Evolutionary conservation across 2,888 invertebrate species (phyloP).

Genomic region (Eumacrocentrus americanus): DNA sequence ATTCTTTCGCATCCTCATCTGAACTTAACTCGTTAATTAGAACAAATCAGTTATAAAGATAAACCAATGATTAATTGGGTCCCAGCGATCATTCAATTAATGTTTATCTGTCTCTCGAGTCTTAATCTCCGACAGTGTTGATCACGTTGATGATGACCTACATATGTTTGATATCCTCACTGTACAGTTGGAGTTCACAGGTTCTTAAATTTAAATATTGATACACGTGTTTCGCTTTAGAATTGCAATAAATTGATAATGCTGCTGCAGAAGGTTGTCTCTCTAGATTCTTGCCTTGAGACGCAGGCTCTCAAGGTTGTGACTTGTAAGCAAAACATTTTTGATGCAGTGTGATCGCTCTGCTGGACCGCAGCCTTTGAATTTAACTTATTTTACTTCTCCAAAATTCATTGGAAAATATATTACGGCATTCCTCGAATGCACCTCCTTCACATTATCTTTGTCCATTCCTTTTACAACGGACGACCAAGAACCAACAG

Average conservation of each 20-base stretch:
- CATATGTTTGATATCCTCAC: not conserved
- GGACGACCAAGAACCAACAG: no score
- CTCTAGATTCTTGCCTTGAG: not conserved
- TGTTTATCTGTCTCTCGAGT: constrained; percentile 36
- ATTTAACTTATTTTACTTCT: no score
- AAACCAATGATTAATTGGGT: no score
- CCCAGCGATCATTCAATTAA: constrained; percentile 20
- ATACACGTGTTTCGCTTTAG: not conserved
- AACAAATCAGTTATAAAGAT: no score
- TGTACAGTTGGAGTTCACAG: not conserved
- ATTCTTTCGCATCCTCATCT: no score
- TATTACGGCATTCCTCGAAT: not conserved
- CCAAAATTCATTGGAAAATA: no score
- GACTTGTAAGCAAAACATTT: no score
- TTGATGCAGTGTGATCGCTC: no score
- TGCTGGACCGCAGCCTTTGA: no score
- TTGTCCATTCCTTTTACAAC: constrained; percentile 23
- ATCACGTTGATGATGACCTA: constrained; percentile 4
- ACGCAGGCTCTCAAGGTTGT: not conserved
- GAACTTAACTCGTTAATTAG: no score
- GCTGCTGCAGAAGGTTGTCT: not conserved
- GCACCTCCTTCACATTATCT: not conserved
- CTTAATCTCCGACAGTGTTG: not conserved
- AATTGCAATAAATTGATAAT: not conserved
- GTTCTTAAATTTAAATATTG: constrained; percentile 11